Percentiles rank a stretch among this genome's conserved stretches.
Evolutionary conservation across 2,113 vertebrate species (phyloP).

Genomic region (Alosa alosa): DNA sequence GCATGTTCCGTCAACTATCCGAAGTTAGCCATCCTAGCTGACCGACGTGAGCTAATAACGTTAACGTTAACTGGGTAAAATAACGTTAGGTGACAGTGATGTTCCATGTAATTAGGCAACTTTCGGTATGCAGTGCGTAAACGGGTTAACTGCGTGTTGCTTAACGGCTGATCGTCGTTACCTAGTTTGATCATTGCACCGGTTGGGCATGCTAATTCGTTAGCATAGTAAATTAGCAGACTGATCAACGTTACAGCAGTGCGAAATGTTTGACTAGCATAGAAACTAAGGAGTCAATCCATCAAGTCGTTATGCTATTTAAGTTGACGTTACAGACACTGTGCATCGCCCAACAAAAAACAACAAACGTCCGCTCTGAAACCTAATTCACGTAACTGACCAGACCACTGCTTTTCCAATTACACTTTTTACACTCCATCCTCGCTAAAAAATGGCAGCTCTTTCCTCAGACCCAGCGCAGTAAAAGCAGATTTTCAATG

Average conservation of each 20-base stretch:
- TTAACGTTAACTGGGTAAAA: neutral
- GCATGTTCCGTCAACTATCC: neutral
- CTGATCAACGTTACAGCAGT: slow-evolving; percentile 6
- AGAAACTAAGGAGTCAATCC: neutral
- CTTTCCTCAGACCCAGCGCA: neutral
- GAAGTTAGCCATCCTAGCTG: neutral
- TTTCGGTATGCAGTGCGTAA: neutral
- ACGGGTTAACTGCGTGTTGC: neutral
- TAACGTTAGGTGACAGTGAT: neutral
- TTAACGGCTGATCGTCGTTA: neutral
- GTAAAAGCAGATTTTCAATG: slow-evolving; percentile 21
- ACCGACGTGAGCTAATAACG: neutral
- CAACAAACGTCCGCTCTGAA: neutral
- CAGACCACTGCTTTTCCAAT: neutral
- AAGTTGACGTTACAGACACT: neutral
- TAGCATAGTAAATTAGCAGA: slow-evolving; percentile 14
- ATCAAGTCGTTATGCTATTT: neutral
- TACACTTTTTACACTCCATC: neutral
- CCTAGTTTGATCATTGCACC: neutral
- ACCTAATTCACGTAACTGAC: neutral
- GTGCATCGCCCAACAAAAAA: neutral
- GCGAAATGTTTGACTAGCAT: slow-evolving; percentile 5
- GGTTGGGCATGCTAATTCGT: slow-evolving; percentile 1
- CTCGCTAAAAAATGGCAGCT: slow-evolving; percentile 12
- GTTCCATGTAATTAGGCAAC: neutral